These are phyloP conservation scores for Cricetomys ansorgei DNA, from an alignment of 2,113 vertebrate genomes.

Conservation along the genomic window DNA sequence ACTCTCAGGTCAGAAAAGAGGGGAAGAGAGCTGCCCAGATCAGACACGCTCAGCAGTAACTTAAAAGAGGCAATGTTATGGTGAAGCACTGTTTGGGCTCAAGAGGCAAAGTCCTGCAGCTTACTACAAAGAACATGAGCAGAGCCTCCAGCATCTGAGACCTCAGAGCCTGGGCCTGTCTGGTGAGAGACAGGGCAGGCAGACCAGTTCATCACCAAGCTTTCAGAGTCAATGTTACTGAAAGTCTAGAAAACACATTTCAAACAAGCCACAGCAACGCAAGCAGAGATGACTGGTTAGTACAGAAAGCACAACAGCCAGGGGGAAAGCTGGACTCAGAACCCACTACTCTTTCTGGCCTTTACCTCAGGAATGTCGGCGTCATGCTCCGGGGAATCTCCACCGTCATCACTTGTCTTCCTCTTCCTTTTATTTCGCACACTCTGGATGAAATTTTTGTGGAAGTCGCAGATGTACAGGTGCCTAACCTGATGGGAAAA, in stretches of 20 bases:
- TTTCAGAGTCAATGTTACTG: neutral
- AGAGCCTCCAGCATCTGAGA: neutral
- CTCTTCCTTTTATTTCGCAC: conserved; percentile 99
- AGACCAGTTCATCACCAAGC: neutral
- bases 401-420: conserved; percentile 98
- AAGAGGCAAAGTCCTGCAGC: neutral
- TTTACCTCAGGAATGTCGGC: conserved; percentile 96
- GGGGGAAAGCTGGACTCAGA: neutral
- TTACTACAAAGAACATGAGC: neutral
- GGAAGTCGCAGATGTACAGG: conserved; percentile 99
- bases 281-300: conserved; percentile 3
- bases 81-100: neutral
- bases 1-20: conserved; percentile 17
- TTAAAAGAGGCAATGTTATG: neutral
- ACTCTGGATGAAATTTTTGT: conserved; percentile 99
- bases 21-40: neutral
- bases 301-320: neutral
- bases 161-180: neutral
- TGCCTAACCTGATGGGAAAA: conserved; percentile 92
- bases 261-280: conserved; percentile 30
- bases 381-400: conserved; percentile 97
- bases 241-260: neutral
- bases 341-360: neutral
- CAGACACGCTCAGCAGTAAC: neutral
- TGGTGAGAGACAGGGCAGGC: neutral